Base-by-base conservation (phyloP, 2,888 invertebrate species). In the Tipula unca region DNA sequence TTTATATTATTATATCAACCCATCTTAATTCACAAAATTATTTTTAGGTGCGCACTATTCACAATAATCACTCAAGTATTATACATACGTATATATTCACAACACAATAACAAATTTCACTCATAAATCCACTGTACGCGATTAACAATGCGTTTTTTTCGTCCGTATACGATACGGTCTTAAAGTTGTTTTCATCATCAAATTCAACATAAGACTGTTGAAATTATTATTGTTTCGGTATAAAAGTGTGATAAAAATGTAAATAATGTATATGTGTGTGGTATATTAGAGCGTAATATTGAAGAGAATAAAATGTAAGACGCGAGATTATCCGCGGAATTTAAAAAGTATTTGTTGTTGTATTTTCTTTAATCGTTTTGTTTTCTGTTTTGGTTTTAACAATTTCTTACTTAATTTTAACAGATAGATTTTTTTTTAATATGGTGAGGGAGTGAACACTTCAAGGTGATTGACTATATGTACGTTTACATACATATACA, bases 321-420 rank as follows among this genome's bases (percentile, higher is more conserved):
- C 69, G 69, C 69, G 69, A 69, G 69, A 69, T 25, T 69, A 69
- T 69, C 69, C 69, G 69, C 69, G 69, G 69, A 69, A 69, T 69
- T 69, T 25, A 14, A 69, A 69, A 20, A 8, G 10, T 20, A 25
- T 1, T 69, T 69, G 20, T 69, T 69, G 69, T 25, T 69, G 25
- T 69, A 69, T 69, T 69, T 69, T 69, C 69, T 69, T 69, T 69
- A 69, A 69, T 8, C 69, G 25, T 69, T 48, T 48, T 48, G 17
- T 48, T 69, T 69, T 69, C 69, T 69, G 69, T 69, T 69, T 69
- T 69, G 69, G 69, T 25, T 69, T 69, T 69, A 69, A 69, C 69
- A 69, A 69, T 69, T 69, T 69, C 69, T 69, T 69, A 69, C 69
- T 25, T 69, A 17, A 54, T 20, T 17, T 54, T 17, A 6, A 54